These are phyloP conservation scores for Catharus bicknelli DNA, from an alignment of 2,113 vertebrate species.

Conservation along the genomic window DNA sequence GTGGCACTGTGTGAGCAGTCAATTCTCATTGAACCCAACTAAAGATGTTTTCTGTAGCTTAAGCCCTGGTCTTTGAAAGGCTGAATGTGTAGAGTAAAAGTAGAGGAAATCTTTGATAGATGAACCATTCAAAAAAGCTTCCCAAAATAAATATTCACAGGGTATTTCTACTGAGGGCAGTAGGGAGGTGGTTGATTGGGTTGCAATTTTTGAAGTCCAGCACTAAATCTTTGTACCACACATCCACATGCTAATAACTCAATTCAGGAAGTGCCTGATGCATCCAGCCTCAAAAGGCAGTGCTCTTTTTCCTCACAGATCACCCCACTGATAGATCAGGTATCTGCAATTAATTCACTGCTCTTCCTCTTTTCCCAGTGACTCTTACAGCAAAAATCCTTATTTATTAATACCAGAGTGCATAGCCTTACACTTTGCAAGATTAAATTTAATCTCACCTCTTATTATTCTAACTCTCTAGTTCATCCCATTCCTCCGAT, in stretches of 20 bases:
- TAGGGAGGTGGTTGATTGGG: background rate
- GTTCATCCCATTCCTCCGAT: background rate
- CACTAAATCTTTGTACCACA: background rate
- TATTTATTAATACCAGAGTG: slow-evolving; percentile 9
- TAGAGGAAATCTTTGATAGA: background rate
- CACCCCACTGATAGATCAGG: background rate
- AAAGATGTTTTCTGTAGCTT: background rate
- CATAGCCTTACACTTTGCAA: background rate
- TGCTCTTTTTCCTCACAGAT: background rate
- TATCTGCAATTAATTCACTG: background rate
- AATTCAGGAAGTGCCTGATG: background rate
- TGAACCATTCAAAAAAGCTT: background rate
- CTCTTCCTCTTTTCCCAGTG: background rate
- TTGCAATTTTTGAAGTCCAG: background rate
- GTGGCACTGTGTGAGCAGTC: background rate
- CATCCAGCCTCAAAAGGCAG: background rate
- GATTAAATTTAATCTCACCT: slow-evolving; percentile 7
- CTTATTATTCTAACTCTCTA: background rate
- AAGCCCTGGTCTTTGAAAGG: background rate
- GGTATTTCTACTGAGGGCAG: background rate
- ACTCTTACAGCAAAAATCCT: background rate
- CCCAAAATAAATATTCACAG: background rate
- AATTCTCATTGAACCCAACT: background rate
- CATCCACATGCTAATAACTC: background rate
- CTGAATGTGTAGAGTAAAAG: background rate